Conservation (phyloP, 1,140 invertebrate genomes). For the Sinonovacula constricta region DNA sequence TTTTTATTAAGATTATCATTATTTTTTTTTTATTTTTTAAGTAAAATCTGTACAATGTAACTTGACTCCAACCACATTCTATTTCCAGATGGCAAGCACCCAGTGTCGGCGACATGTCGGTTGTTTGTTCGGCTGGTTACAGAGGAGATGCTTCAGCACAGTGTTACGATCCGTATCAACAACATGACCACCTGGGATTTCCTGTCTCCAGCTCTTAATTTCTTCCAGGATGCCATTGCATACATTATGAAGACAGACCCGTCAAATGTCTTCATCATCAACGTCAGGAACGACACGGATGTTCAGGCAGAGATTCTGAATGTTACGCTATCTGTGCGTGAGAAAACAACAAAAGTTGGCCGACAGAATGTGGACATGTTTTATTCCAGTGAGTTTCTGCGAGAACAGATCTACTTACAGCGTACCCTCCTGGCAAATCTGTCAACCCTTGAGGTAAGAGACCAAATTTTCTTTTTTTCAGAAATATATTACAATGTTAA, state of each 20-base stretch:
- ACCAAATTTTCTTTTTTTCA: neutral
- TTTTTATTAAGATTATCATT: too few species aligned
- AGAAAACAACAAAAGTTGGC: constrained; percentile 83
- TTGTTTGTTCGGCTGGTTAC: constrained; percentile 93
- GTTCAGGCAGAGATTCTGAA: constrained; percentile 91
- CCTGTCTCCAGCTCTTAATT: constrained; percentile 91
- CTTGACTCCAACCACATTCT: too few species aligned
- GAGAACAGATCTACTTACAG: constrained; percentile 96
- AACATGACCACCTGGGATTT: constrained; percentile 97
- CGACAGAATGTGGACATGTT: constrained; percentile 85
- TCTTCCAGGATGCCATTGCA: constrained; percentile 94
- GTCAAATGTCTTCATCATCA: constrained; percentile 96
- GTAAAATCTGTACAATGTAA: too few species aligned
- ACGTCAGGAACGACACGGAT: constrained; percentile 90
- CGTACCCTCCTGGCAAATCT: constrained; percentile 90
- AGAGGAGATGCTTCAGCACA: constrained; percentile 96
- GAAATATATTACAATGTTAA: too few species aligned
- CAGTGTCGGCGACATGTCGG: constrained; percentile 88
- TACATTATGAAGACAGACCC: constrained; percentile 94
- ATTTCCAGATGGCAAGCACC: constrained; percentile 92
- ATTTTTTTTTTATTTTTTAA: too few species aligned
- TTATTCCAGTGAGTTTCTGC: constrained; percentile 91
- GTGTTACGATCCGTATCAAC: constrained; percentile 94
- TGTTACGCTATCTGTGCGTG: constrained; percentile 94
- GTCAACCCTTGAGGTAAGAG: constrained; percentile 89